Evolutionary conservation across 2,797 vertebrate genomes (phyloP), one percentile per base, ranked within the genome.

Genomic region (Prunella strophiata): DNA sequence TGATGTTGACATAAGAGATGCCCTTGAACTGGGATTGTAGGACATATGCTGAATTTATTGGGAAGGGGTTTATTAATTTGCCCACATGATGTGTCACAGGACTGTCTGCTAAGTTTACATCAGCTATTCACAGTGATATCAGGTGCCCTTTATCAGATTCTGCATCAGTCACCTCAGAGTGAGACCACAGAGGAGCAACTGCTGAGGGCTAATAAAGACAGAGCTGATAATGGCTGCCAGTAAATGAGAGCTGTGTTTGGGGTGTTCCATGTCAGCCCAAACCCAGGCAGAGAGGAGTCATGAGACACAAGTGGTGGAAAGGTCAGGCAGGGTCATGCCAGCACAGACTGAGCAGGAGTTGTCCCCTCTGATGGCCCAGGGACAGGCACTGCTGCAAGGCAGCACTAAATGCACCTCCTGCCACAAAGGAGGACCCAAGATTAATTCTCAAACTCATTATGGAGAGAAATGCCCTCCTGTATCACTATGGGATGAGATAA

Each of bases 31-130:
- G 71, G 85, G 87, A 93, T 95, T 86, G 73, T 34, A 87, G 72
- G 91, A 86, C 85, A 63, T 34, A 54, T 11, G 4, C 74, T 91
- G 89, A 93, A 88, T 92, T 96, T 61, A 70, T 55, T 57, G 67
- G 80, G 89, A 67, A 79, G 30, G 38, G 38, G 57, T 77, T 67
- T 88, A 55, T 89, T 79, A 85, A 87, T 83, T 91, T 86, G 63
- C 82, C 94, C 94, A 91, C 90, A 79, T 96, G 95, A 92, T 29
- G 26, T 27, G 73, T 96, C 97, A 94, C 84, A 94, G 77, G 95
- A 96, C 93, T 40, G 78, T 20, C 89, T 76, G 42, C 93, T 94
- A 88, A 88, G 96, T 96, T 95, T 93, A 94, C 95, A 59, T 40
- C 65, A 84, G 82, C 85, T 85, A 89, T 50, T 97, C 89, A 59